These are phyloP conservation scores for Eupithecia abbreviata DNA, from an alignment of 2,888 invertebrate species.

Conservation along the genomic window DNA sequence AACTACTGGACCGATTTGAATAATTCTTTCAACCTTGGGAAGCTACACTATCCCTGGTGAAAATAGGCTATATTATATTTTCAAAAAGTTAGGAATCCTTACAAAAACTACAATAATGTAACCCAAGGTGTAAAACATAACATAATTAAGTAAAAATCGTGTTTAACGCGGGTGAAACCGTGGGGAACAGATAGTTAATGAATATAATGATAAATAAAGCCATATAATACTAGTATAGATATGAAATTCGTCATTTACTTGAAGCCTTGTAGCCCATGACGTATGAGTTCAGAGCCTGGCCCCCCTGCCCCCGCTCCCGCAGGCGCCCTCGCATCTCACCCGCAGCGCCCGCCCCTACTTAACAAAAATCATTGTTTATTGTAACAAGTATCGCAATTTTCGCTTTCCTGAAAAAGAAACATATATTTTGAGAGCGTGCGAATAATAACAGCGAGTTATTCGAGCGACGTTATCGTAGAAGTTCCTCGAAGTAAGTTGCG, in stretches of 20 bases:
- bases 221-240: too few species aligned
- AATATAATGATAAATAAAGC: too few species aligned
- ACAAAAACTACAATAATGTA: too few species aligned
- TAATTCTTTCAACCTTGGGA: too few species aligned
- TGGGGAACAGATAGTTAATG: too few species aligned
- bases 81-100: too few species aligned
- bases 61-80: too few species aligned
- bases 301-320: not conserved
- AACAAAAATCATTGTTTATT: conserved; percentile 5
- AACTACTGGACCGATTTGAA: too few species aligned
- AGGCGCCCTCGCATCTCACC: not conserved
- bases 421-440: conserved; percentile 1
- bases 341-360: conserved; percentile 2
- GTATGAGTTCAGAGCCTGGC: not conserved
- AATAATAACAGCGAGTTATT: conserved; percentile 3
- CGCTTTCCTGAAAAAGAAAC: not conserved
- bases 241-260: not conserved
- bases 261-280: not conserved
- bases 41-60: too few species aligned
- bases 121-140: too few species aligned
- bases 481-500: not conserved
- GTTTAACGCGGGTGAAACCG: too few species aligned
- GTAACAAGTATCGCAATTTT: conserved; percentile 2
- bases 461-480: not conserved
- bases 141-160: too few species aligned